Percentiles rank a stretch among this genome's conserved stretches.
These are phyloP conservation scores for Caenorhabditis angaria DNA, from an alignment of 2,888 invertebrate genomes.

Conservation along the genomic window DNA sequence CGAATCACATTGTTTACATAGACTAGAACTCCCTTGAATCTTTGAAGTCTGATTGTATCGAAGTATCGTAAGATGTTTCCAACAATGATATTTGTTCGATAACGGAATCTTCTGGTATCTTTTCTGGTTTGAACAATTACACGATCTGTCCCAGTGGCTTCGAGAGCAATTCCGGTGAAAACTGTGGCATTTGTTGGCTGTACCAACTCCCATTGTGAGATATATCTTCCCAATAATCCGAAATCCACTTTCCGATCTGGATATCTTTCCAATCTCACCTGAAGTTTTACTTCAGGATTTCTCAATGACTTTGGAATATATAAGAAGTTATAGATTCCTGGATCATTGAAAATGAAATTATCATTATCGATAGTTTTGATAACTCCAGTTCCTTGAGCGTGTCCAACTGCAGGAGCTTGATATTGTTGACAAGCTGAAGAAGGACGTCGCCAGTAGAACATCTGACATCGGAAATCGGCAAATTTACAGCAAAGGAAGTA, in stretches of 20 bases:
- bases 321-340: constrained; percentile 74
- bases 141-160: constrained; percentile 61
- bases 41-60: constrained; percentile 70
- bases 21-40: constrained; percentile 69
- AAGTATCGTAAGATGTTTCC: constrained; percentile 71
- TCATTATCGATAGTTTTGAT: constrained; percentile 85
- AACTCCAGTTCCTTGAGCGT: constrained; percentile 91
- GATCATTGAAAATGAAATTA: constrained; percentile 91
- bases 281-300: constrained; percentile 69
- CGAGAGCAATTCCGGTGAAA: constrained; percentile 63
- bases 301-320: constrained; percentile 64
- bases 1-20: constrained; percentile 71
- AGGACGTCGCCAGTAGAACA: constrained; percentile 87
- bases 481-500: constrained; percentile 93
- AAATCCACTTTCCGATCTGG: constrained; percentile 71
- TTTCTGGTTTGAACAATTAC: constrained; percentile 68
- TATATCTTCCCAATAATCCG: constrained; percentile 56
- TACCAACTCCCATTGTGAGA: constrained; percentile 68
- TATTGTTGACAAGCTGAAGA: constrained; percentile 90
- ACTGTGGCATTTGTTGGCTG: constrained; percentile 72
- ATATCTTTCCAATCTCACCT: constrained; percentile 69
- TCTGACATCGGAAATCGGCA: constrained; percentile 92
- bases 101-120: constrained; percentile 69
- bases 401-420: constrained; percentile 74
- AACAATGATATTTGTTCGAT: constrained; percentile 69